Evolutionary conservation across 2,113 vertebrate species (phyloP), one percentile per base, ranked within the genome.

Genomic region (Pitta sordida): DNA sequence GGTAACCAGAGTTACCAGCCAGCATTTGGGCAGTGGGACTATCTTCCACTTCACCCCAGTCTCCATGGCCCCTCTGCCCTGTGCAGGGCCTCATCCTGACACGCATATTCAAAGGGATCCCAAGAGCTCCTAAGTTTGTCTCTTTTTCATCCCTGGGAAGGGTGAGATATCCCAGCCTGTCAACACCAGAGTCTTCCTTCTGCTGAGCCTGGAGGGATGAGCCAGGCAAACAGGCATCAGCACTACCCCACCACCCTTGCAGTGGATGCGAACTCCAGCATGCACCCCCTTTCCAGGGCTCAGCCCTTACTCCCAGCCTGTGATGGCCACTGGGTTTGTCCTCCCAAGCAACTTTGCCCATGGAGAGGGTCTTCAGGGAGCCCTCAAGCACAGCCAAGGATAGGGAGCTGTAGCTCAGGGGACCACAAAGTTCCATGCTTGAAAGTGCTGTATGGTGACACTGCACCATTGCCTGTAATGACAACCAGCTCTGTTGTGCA

Each of bases 1-100:
- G 94, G 87, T 86, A 91, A 88, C 74, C 67, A 92, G 86, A 22
- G 82, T 71, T 92, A 96, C 88, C 19, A 9, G 56, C 44, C 3
- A 37, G 86, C 59, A 95, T 92, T 90, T 10, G 29, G 73, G 39
- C 6, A 32, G 83, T 5, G 10, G 58, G 63, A 68, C 59, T 0
- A 0, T 94, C 70, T 91, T 44, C 74, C 83, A 64, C 51, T 69
- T 86, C 62, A 89, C 24, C 30, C 60, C 81, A 69, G 12, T 24
- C 52, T 73, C 74, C 22, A 6, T 2, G 15, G n/a, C 37, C 51
- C 70, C 84, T 87, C 55, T 73, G 62, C 34, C 83, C 65, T 7
- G 15, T 13, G 8, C 16, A 51, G 68, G 52, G 65, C 20, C 65
- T 86, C 41, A 44, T 34, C 34, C 64, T 5, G 10, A 37, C 20